Conservation (phyloP, 2,113 vertebrate genomes). For the Alligator mississippiensis region DNA sequence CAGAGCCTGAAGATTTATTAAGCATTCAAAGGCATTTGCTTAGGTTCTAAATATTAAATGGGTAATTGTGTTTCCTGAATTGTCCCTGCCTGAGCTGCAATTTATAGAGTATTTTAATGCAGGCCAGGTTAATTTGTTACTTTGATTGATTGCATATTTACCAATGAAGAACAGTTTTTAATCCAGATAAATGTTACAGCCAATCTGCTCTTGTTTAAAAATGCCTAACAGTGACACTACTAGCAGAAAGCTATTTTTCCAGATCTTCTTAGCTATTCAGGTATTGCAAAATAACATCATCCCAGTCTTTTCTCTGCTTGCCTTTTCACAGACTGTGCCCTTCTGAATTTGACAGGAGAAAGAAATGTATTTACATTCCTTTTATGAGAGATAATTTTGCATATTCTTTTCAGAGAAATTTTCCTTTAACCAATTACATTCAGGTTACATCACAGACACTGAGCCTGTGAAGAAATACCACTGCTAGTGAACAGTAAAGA, state of each 20-base stretch:
- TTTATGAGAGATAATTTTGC: background rate
- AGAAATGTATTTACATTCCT: background rate
- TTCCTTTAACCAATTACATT: background rate
- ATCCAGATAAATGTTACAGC: slow-evolving; percentile 15
- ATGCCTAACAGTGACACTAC: background rate
- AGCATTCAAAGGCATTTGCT: slow-evolving; percentile 36
- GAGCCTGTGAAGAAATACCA: background rate
- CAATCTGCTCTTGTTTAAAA: slow-evolving; percentile 55
- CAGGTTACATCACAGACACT: accelerated
- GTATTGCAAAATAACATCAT: background rate
- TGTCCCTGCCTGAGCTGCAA: slow-evolving; percentile 16
- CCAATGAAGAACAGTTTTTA: slow-evolving; percentile 29
- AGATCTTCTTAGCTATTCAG: background rate
- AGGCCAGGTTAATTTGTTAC: slow-evolving; percentile 21
- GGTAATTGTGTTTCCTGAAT: slow-evolving; percentile 36
- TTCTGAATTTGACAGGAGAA: background rate
- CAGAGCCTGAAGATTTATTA: slow-evolving; percentile 51
- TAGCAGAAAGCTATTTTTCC: slow-evolving; percentile 10
- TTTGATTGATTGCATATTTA: slow-evolving; percentile 64
- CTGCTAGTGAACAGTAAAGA: background rate
- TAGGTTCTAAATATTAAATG: slow-evolving; percentile 63
- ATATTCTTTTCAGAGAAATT: background rate
- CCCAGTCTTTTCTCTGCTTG: background rate
- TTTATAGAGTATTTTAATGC: slow-evolving; percentile 21
- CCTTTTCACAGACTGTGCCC: accelerated